A percentile compares a stretch with the other conserved stretches of the same genome.
Evolutionary conservation across 2,797 vertebrate species (phyloP).

Genomic region (Eidolon dupreanum): DNA sequence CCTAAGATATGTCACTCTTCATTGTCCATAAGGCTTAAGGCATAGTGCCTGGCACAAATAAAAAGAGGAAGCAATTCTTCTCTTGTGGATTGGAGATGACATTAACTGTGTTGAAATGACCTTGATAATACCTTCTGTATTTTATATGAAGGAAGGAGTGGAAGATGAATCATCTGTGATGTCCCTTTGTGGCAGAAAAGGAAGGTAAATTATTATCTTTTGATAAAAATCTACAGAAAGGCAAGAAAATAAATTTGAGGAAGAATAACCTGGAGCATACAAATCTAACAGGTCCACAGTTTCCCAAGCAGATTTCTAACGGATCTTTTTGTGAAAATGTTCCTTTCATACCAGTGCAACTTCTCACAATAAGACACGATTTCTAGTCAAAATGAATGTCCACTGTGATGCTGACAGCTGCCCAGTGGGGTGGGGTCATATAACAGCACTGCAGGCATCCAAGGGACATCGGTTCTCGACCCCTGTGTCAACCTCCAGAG

Average conservation of each 20-base stretch:
- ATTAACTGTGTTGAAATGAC: neutral
- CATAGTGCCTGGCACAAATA: neutral
- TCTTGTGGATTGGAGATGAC: neutral
- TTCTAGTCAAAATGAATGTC: slow-evolving; percentile 75
- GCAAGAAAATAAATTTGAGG: slow-evolving; percentile 47
- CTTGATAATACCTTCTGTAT: neutral
- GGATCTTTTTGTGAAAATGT: slow-evolving; percentile 57
- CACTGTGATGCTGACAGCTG: slow-evolving; percentile 71
- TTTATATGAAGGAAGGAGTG: neutral
- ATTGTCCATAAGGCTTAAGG: neutral
- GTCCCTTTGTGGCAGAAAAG: neutral
- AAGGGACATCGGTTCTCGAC: slow-evolving; percentile 72
- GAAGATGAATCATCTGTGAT: neutral
- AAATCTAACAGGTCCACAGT: neutral
- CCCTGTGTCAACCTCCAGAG: slow-evolving; percentile 73
- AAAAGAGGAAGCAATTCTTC: neutral
- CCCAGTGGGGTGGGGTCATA: slow-evolving; percentile 76
- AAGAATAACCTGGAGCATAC: neutral
- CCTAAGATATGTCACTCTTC: neutral
- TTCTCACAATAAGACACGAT: slow-evolving; percentile 67
- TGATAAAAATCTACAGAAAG: slow-evolving; percentile 12
- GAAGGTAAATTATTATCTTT: slow-evolving; percentile 54
- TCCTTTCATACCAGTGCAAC: slow-evolving; percentile 27
- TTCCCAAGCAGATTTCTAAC: slow-evolving; percentile 38
- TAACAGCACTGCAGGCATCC: slow-evolving; percentile 75